Conservation (phyloP, 1,140 invertebrate species). For the Macrostomum lignano region DNA sequence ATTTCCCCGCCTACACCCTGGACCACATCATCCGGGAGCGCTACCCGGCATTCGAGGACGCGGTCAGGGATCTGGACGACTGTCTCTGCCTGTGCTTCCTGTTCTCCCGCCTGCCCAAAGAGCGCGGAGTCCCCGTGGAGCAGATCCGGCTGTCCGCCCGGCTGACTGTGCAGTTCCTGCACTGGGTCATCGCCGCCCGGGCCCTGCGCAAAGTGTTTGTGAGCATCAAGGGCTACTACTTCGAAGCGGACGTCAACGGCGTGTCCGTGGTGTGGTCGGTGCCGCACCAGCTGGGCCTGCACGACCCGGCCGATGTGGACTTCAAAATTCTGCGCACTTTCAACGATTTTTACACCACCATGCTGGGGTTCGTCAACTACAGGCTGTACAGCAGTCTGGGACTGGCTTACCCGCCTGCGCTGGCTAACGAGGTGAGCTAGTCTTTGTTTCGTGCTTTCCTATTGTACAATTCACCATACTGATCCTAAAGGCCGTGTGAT, state of each 20-base stretch:
- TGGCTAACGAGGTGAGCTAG: neutral
- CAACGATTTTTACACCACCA: conserved; percentile 73
- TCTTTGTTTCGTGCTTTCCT: too few relatives aligned
- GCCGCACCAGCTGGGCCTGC: conserved; percentile 58
- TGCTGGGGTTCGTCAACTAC: conserved; percentile 44
- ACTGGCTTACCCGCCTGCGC: conserved; percentile 56
- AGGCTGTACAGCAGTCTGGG: conserved; percentile 56
- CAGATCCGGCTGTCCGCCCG: conserved; percentile 43
- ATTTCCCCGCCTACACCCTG: conserved; percentile 55
- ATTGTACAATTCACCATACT: too few relatives aligned
- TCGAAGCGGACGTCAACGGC: conserved; percentile 79
- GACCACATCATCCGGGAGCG: conserved; percentile 30
- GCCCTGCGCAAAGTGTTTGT: conserved; percentile 67
- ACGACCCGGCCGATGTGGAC: conserved; percentile 51
- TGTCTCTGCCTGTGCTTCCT: conserved; percentile 71
- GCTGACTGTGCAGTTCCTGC: conserved; percentile 73
- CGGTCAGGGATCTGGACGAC: conserved; percentile 77
- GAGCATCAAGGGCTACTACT: conserved; percentile 93
- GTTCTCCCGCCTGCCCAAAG: conserved; percentile 70
- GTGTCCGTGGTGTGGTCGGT: conserved; percentile 88
- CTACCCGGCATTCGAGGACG: conserved; percentile 87
- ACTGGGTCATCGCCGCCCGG: conserved; percentile 67
- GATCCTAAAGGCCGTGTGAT: too few relatives aligned
- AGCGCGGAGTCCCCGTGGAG: conserved; percentile 30
- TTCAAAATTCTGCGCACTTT: conserved; percentile 89